phyloP scores from a whole-genome alignment of 1,140 invertebrate species.

The Antheraea pernyi region DNA sequence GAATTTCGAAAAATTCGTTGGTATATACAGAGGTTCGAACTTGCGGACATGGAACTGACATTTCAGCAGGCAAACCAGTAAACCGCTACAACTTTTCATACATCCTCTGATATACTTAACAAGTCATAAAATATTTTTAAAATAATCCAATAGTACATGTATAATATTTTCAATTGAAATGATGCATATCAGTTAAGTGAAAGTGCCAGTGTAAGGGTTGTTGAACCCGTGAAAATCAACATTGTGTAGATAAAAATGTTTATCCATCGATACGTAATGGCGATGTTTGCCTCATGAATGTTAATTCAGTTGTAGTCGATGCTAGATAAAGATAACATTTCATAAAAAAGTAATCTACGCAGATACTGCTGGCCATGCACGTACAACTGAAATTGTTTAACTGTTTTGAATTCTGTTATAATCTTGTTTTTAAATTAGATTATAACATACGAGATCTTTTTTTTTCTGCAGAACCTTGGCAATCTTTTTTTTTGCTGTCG shows the following conservation, averaged over 20 bases:
- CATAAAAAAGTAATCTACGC: neutral
- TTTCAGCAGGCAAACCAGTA: no score
- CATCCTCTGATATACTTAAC: no score
- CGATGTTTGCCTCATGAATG: slow-evolving; percentile 5
- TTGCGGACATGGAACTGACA: no score
- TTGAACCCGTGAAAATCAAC: slow-evolving; percentile 2
- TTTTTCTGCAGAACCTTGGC: no score
- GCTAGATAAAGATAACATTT: slow-evolving; percentile 5
- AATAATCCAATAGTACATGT: neutral
- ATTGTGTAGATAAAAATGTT: slow-evolving; percentile 3
- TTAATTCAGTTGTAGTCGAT: slow-evolving; percentile 2
- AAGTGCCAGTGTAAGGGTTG: neutral
- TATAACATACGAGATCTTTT: no score
- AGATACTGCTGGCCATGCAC: neutral
- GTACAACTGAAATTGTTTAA: neutral
- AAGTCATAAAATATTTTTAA: neutral
- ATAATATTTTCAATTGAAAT: neutral
- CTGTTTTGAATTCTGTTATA: neutral
- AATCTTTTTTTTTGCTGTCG: no score
- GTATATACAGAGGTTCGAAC: no score
- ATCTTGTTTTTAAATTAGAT: neutral
- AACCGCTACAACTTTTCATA: no score
- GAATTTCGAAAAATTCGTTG: no score
- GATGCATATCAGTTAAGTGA: neutral
- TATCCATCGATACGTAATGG: slow-evolving; percentile 2